phyloP scores from a whole-genome alignment of 2,113 vertebrate genomes.

The Phyllostomus hastatus region DNA sequence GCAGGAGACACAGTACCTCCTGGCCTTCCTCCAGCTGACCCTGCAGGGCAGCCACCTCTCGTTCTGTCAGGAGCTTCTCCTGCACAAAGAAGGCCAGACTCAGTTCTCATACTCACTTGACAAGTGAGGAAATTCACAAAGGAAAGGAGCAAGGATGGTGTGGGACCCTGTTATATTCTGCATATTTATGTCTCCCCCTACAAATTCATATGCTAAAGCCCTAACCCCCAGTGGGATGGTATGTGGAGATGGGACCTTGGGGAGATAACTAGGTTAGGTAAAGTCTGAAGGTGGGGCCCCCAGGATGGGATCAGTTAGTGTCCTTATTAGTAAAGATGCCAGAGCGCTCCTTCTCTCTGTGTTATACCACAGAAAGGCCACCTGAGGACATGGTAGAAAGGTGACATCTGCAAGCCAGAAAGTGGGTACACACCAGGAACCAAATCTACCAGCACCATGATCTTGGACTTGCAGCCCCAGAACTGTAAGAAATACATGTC shows the following conservation, averaged over 20 bases:
- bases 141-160: not conserved
- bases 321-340: not conserved
- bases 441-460: not conserved
- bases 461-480: not conserved
- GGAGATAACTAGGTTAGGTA: not conserved
- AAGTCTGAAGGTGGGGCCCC: not conserved
- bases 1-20: constrained; percentile 89
- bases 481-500: not conserved
- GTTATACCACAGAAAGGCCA: not conserved
- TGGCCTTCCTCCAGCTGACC: constrained; percentile 91
- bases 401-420: not conserved
- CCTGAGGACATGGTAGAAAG: not conserved
- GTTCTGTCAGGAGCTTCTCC: constrained; percentile 89
- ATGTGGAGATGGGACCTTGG: not conserved
- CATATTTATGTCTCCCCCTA: not conserved
- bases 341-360: not conserved
- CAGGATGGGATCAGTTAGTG: not conserved
- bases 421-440: not conserved
- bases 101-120: not conserved
- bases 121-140: not conserved
- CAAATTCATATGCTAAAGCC: not conserved
- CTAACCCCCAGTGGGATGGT: not conserved
- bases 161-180: not conserved
- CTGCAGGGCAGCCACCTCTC: constrained; percentile 84
- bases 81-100: constrained; percentile 72